A percentile compares a stretch with the other conserved stretches of the same genome.
Conservation (phyloP, 2,888 invertebrate species). For the Galerucella calmariensis region DNA sequence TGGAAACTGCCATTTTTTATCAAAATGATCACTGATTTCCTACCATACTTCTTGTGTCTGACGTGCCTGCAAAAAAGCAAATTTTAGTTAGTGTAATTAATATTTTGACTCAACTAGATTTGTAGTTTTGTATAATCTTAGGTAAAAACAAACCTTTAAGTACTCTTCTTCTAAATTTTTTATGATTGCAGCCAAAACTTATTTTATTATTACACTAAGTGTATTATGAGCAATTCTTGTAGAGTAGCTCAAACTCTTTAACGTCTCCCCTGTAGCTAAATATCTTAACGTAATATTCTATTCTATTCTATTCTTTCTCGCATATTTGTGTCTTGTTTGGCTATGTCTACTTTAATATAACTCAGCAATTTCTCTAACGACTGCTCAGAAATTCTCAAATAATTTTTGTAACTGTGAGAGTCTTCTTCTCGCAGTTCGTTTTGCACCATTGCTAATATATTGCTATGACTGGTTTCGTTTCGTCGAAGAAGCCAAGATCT, state of each 20-base stretch:
- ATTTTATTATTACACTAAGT: constrained; percentile 2
- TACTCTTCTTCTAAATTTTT: not conserved
- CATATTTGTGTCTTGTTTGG: constrained; percentile 3
- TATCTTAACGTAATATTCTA: too few relatives aligned
- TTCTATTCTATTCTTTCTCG: constrained; percentile 3
- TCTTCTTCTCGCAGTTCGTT: constrained; percentile 1
- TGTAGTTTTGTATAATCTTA: too few relatives aligned
- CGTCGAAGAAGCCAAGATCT: constrained; percentile 5
- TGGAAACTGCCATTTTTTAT: not conserved
- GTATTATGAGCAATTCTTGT: not conserved
- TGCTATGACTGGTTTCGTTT: not conserved
- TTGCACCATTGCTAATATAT: not conserved
- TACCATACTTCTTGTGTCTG: not conserved
- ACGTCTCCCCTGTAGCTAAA: too few relatives aligned
- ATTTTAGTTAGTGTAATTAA: too few relatives aligned
- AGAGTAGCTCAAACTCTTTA: too few relatives aligned
- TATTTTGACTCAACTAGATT: too few relatives aligned
- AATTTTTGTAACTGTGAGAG: not conserved
- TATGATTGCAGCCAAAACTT: not conserved
- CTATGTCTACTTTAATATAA: not conserved
- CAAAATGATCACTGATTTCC: not conserved
- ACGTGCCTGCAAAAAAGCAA: not conserved
- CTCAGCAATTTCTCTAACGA: not conserved
- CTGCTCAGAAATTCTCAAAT: not conserved
- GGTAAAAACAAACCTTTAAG: too few relatives aligned